Base-by-base conservation (phyloP, 2,888 invertebrate species). In the Trilocha varians region DNA sequence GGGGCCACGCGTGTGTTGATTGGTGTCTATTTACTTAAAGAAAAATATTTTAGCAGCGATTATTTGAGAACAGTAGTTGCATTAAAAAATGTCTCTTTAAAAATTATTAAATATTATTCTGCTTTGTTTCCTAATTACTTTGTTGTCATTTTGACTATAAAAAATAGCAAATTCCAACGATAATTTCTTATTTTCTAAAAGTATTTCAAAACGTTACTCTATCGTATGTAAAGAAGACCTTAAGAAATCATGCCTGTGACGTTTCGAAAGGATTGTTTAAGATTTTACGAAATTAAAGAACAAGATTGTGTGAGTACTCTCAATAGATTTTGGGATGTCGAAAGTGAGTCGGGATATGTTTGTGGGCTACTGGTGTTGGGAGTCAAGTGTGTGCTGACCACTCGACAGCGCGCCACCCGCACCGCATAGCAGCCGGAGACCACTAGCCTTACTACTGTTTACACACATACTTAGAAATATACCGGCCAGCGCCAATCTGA, bases 321-420 rank as follows among this genome's bases (percentile, higher is more conserved):
- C 59, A 52, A 66, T 59, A 64, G 65, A 74, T 69, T 74, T 70
- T 67, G 64, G 65, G 66, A 62, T 65, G 70, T 69, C 65, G 63
- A 66, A 72, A 70, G 66, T 65, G 68, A 68, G 67, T 69, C 65
- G 68, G 65, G 61, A 66, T 70, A 67, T 78, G 75, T 82, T 79
- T 80, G 72, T 68, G 53, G 62, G 78, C 80, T 82, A 83, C 84
- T 74, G 82, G 83, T 79, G 78, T 79, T 78, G 65, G 59, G 47
- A 41, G 49, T 58, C 48, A 52, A 73, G 74, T 84, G 83, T 84
- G 79, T 84, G 70, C 69, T 37, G 51, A 66, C 68, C 83, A 79
- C 84, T 83, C 60, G 62, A 78, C 55, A 52, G 49, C 58, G 64
- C 59, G 65, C 80, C 82, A 82, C 82, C 84, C 84, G 78, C 73